Conservation (phyloP, 1,140 invertebrate genomes). For the Pinna nobilis region DNA sequence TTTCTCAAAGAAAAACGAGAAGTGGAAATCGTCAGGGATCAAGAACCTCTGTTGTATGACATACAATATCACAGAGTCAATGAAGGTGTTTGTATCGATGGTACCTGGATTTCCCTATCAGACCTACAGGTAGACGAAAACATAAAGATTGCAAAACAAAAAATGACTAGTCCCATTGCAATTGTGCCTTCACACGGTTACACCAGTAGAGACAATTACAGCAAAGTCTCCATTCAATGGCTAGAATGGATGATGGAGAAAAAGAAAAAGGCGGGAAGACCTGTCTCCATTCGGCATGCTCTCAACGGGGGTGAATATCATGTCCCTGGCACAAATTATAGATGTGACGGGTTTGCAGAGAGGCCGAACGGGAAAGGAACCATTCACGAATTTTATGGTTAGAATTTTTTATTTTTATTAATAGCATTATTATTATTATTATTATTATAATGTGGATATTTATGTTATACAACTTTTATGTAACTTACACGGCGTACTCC, state of each 20-base stretch:
- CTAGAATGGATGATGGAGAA: conserved; percentile 33
- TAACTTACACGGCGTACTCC: too few species aligned
- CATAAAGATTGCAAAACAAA: conserved; percentile 7
- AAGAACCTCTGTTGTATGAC: conserved; percentile 2
- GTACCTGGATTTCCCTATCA: neutral
- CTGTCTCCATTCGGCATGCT: conserved; percentile 27
- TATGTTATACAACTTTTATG: too few species aligned
- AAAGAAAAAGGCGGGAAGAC: conserved; percentile 3
- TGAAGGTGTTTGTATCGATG: neutral
- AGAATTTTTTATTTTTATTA: neutral
- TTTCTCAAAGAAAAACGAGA: conserved; percentile 22
- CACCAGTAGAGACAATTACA: conserved; percentile 23
- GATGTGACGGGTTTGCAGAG: conserved; percentile 20
- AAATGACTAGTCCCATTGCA: conserved; percentile 12
- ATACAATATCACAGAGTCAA: neutral
- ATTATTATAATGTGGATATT: neutral
- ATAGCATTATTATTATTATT: neutral
- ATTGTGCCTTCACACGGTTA: conserved; percentile 33
- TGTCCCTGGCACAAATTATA: conserved; percentile 18
- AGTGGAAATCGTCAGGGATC: conserved; percentile 6
- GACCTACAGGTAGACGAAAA: neutral
- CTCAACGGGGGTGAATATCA: conserved; percentile 30
- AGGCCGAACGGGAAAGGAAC: conserved; percentile 6
- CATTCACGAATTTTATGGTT: conserved; percentile 29
- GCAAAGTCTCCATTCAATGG: conserved; percentile 34